A percentile compares a stretch with the other conserved stretches of the same genome.
Evolutionary conservation across 2,113 vertebrate genomes (phyloP).

Genomic region (Odobenus rosmarus): DNA sequence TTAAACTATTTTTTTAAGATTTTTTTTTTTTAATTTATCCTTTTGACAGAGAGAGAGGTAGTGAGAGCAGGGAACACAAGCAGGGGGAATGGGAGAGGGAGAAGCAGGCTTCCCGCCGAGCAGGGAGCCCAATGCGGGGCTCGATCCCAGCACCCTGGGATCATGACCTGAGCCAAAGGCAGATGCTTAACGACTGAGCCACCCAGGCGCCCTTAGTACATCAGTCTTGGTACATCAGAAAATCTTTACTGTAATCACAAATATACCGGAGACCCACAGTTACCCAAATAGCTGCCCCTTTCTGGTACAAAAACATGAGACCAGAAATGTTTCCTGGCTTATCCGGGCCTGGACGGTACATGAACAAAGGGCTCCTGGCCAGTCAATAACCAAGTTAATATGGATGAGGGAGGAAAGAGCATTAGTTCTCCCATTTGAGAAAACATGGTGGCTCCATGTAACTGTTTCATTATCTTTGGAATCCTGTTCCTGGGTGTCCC

Average conservation of each 20-base stretch:
- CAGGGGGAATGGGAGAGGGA: too few species aligned
- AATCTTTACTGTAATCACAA: constrained; percentile 11
- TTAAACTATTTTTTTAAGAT: too few species aligned
- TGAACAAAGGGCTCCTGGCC: neutral
- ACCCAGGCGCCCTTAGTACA: neutral
- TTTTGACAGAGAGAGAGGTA: too few species aligned
- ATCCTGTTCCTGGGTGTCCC: neutral
- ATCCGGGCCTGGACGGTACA: neutral
- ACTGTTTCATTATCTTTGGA: neutral
- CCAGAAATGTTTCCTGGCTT: neutral
- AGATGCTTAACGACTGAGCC: too few species aligned
- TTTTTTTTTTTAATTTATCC: too few species aligned
- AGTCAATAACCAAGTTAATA: neutral
- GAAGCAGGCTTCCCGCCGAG: too few species aligned
- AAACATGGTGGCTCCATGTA: neutral
- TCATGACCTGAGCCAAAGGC: too few species aligned
- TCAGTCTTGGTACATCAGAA: neutral
- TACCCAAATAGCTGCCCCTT: neutral
- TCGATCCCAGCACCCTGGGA: too few species aligned
- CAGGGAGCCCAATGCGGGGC: too few species aligned
- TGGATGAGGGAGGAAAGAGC: neutral
- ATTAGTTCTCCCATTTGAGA: neutral
- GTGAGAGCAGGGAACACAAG: too few species aligned
- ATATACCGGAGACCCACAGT: neutral
- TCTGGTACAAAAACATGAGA: neutral